These are phyloP conservation scores for Apogon talboti DNA, from an alignment of 2,797 vertebrate species.

Conservation along the genomic window DNA sequence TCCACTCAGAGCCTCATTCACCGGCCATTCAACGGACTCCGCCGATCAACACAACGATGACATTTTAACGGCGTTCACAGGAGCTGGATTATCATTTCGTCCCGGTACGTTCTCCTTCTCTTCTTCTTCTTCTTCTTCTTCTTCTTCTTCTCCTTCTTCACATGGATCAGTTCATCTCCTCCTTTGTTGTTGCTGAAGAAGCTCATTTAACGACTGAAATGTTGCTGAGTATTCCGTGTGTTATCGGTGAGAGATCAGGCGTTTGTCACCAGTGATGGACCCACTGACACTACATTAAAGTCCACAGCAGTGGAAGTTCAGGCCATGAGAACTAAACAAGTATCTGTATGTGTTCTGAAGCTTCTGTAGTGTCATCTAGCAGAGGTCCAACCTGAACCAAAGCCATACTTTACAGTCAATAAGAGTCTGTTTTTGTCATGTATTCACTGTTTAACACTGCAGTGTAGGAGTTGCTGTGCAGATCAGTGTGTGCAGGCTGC, in stretches of 20 bases:
- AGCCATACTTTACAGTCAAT: background rate
- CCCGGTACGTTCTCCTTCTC: slow-evolving; percentile 66
- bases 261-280: background rate
- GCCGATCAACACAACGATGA: slow-evolving; percentile 51
- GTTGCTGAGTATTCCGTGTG: slow-evolving; percentile 22
- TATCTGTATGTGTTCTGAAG: too few relatives aligned
- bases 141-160: too few relatives aligned
- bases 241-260: background rate
- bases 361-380: too few relatives aligned
- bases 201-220: background rate
- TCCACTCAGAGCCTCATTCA: slow-evolving; percentile 31
- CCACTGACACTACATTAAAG: background rate
- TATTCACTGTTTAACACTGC: background rate
- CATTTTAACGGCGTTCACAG: slow-evolving; percentile 28
- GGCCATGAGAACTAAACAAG: too few relatives aligned
- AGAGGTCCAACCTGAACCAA: too few relatives aligned
- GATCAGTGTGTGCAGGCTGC: slow-evolving; percentile 21
- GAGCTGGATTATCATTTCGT: slow-evolving; percentile 36
- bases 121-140: too few relatives aligned
- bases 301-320: background rate
- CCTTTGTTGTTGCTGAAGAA: background rate
- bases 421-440: background rate
- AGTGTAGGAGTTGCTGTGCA: background rate
- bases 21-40: slow-evolving; percentile 35
- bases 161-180: too few relatives aligned